Evolutionary conservation across 2,888 invertebrate species (phyloP).

Genomic region (Elaeidobius kamerunicus): DNA sequence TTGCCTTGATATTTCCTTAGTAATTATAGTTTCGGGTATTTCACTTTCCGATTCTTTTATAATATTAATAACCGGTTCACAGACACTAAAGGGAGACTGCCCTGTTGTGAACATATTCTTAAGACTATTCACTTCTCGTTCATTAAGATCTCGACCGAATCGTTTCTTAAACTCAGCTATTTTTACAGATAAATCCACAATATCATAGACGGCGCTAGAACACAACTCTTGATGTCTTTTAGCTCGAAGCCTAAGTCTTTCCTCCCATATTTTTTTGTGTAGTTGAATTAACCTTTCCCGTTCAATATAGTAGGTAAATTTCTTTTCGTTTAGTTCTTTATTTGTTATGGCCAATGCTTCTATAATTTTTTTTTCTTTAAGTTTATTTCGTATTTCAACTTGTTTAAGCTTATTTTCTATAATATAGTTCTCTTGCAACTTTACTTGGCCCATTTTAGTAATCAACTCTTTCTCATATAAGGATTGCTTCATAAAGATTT

Average conservation of each 20-base stretch:
- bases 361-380: slow-evolving; percentile 52
- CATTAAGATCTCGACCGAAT: slow-evolving; percentile 49
- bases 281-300: slow-evolving; percentile 53
- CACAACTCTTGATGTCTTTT: slow-evolving; percentile 54
- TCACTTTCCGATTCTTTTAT: slow-evolving; percentile 39
- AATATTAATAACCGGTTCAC: slow-evolving; percentile 49
- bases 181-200: slow-evolving; percentile 56
- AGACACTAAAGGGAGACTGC: slow-evolving; percentile 55
- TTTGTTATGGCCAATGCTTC: slow-evolving; percentile 37
- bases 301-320: slow-evolving; percentile 47
- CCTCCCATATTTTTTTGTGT: slow-evolving; percentile 52
- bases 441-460: slow-evolving; percentile 60
- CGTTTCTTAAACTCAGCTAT: slow-evolving; percentile 52
- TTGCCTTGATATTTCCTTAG: slow-evolving; percentile 54
- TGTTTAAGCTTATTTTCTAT: slow-evolving; percentile 54
- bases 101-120: slow-evolving; percentile 55
- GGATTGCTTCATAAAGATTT: slow-evolving; percentile 59
- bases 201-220: slow-evolving; percentile 53
- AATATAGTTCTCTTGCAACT: slow-evolving; percentile 57
- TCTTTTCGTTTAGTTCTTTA: slow-evolving; percentile 36
- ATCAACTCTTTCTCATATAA: slow-evolving; percentile 65
- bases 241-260: slow-evolving; percentile 53
- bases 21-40: slow-evolving; percentile 50
- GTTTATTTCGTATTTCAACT: slow-evolving; percentile 52
- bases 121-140: slow-evolving; percentile 55